Percentiles rank a stretch among this genome's conserved stretches.
Evolutionary conservation across 2,113 vertebrate species (phyloP).

Genomic region (Raja brachyura): DNA sequence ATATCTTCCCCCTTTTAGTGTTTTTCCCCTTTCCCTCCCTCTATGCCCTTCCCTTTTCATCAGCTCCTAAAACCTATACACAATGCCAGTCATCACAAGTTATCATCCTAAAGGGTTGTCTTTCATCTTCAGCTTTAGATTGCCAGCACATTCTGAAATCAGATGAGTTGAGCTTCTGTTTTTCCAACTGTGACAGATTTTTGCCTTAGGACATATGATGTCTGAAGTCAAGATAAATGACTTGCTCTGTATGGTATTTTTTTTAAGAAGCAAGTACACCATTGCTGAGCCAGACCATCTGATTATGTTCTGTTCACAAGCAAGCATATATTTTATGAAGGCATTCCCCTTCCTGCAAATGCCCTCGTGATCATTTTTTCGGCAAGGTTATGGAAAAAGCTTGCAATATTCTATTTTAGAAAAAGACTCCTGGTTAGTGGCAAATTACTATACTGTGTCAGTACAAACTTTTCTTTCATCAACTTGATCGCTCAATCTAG

Average conservation of each 20-base stretch:
- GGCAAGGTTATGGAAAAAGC: neutral
- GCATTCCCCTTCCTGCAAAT: neutral
- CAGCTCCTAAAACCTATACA: neutral
- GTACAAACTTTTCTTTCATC: too few species aligned
- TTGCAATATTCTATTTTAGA: neutral
- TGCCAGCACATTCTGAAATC: conserved; percentile 28
- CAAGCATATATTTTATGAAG: neutral
- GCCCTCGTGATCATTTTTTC: neutral
- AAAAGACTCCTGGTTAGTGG: neutral
- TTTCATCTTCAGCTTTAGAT: conserved; percentile 27
- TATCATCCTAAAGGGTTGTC: neutral
- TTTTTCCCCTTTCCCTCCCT: too few species aligned
- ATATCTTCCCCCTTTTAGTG: too few species aligned
- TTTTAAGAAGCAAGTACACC: neutral
- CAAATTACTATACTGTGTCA: neutral
- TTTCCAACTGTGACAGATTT: conserved; percentile 39
- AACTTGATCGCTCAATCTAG: too few species aligned
- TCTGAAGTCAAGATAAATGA: conserved; percentile 27
- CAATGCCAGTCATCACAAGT: neutral
- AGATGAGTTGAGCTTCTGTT: conserved; percentile 41
- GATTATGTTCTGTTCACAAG: neutral
- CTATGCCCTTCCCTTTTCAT: neutral
- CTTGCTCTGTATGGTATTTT: neutral
- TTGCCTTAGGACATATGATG: conserved; percentile 35
- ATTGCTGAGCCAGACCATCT: neutral